Base-by-base conservation (phyloP, 2,888 invertebrate species). In the Galeopsomyia nigrocyanea region DNA sequence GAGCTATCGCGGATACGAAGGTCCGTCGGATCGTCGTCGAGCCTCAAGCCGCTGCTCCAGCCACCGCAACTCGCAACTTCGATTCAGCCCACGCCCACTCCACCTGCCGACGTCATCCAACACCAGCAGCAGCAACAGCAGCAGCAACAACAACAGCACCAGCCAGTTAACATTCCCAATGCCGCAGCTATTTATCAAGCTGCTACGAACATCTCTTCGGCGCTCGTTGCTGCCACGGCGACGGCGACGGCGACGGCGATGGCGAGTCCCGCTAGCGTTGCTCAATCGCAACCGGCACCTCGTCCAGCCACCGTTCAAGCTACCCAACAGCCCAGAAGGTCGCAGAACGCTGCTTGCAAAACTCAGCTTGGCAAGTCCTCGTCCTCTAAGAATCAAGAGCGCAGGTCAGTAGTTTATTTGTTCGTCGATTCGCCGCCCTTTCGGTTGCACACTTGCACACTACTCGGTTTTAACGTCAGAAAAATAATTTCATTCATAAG, bases 1-100 rank as follows among this genome's bases (percentile, higher is more conserved):
- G 96, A 96, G 82, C 88, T 95, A 71, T 93, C 94, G 80, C 91
- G 93, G 82, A 95, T 95, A 81, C 89, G 94, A 71, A 89, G 92
- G 76, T 90, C 92, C 78, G 80, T 78, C 3, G 81, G 81, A 2
- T 75, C 82, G 0, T 68, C 19, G 21, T n/a, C 63, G 31, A 46
- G 9, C 10, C 63, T 7, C 63, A 68, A 51, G 9, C 46, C 2
- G 14, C 55, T 31, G 47, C 13, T 56, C 0, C 65, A 65, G 22
- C 55, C 55, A 3, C 3, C 22, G 10, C n/a, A 71, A 56, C 22
- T 53, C 74, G 2, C 55, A 78, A 3, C 74, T 79, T n/a, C 83
- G 81, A 66, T 76, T 78, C 3, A 49, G 80, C 3, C 81, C 80
- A 21, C 80, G 82, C 39, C 80, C 81, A 65, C 51, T 0, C 63